phyloP scores from a whole-genome alignment of 2,888 invertebrate genomes.

The Entomobrya multifasciata region DNA sequence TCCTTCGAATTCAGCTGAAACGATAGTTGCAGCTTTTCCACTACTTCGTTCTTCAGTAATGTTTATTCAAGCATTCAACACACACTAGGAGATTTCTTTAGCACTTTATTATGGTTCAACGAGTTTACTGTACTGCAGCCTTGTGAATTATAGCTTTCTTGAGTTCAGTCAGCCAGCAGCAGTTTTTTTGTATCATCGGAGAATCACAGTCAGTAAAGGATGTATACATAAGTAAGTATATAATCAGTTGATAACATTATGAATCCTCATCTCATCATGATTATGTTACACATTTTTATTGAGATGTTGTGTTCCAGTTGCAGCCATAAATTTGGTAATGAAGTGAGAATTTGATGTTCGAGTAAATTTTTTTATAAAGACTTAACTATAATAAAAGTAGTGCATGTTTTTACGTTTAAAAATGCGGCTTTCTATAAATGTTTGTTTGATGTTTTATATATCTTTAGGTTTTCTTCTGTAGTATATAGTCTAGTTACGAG shows the following conservation, averaged over 20 bases:
- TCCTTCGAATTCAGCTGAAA: conserved; percentile 39
- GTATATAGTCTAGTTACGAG: neutral
- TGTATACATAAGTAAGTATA: neutral
- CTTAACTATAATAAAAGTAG: neutral
- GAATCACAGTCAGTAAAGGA: conserved; percentile 13
- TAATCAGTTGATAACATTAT: neutral
- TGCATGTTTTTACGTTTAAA: neutral
- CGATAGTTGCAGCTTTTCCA: conserved; percentile 27
- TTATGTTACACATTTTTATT: neutral
- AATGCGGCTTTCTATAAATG: too few species aligned
- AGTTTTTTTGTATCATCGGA: conserved; percentile 24
- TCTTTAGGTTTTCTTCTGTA: neutral
- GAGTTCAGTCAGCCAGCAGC: neutral
- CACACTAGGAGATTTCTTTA: conserved; percentile 58
- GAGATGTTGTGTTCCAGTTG: neutral
- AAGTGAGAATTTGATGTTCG: conserved; percentile 18
- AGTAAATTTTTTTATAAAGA: too few species aligned
- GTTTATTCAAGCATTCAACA: conserved; percentile 46
- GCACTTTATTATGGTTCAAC: conserved; percentile 59
- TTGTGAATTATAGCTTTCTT: conserved; percentile 51
- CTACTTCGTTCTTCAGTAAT: neutral
- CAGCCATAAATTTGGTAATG: too few species aligned
- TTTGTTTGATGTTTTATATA: neutral
- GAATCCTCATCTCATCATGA: conserved; percentile 12
- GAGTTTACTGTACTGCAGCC: conserved; percentile 38